Evolutionary conservation across 2,797 vertebrate genomes (phyloP).

Genomic region (Acropternis orthonyx): DNA sequence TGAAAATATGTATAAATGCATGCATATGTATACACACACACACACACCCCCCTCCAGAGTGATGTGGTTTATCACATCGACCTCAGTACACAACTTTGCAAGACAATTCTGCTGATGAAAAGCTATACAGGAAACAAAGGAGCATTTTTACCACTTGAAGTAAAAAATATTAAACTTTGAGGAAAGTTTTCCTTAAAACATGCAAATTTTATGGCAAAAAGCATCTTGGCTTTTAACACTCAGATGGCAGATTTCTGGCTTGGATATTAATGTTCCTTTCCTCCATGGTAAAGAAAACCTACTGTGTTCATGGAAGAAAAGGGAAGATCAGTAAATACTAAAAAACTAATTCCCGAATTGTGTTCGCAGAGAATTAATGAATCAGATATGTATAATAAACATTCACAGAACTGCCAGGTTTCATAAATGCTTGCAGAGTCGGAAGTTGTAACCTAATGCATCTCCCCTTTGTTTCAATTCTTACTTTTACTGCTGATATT

Average conservation of each 20-base stretch:
- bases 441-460: not conserved
- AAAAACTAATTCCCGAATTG: not conserved
- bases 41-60: not conserved
- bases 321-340: not conserved
- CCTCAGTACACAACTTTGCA: not conserved
- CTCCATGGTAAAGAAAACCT: not conserved
- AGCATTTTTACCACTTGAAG: not conserved
- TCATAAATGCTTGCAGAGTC: not conserved
- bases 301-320: not conserved
- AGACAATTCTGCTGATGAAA: not conserved
- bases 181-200: not conserved
- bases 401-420: not conserved
- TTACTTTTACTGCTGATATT: not conserved
- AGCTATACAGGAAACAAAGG: not conserved
- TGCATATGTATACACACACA: not conserved
- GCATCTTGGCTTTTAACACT: not conserved
- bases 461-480: not conserved
- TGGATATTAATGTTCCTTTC: not conserved
- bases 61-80: not conserved
- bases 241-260: not conserved
- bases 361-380: not conserved
- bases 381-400: fast-evolving
- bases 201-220: not conserved
- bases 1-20: not conserved
- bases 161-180: not conserved